These are phyloP conservation scores for Muntiacus muntjak DNA, from an alignment of 2,113 vertebrate genomes.

Conservation along the genomic window DNA sequence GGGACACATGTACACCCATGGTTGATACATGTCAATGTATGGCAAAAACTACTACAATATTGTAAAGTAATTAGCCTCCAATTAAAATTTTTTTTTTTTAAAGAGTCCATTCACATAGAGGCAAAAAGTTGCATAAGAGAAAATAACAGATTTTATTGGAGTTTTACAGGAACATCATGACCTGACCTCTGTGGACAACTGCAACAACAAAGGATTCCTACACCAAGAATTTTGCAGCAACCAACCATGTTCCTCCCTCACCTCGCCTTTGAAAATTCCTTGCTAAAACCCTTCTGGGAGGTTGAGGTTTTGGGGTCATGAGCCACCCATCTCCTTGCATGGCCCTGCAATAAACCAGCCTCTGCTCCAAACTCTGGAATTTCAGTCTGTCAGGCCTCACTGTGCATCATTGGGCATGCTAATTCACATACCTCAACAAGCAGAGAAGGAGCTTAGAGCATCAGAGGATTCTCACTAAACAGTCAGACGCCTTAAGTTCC, in stretches of 20 bases:
- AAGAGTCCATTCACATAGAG: background rate
- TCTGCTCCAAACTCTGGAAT: background rate
- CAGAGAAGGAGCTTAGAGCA: background rate
- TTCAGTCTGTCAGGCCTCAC: background rate
- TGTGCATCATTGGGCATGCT: rapidly evolving
- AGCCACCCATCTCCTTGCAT: background rate
- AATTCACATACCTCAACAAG: background rate
- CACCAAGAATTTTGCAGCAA: background rate
- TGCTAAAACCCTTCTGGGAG: background rate
- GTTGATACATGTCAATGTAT: background rate
- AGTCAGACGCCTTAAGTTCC: background rate
- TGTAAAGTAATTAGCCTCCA: background rate
- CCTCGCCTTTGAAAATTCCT: background rate
- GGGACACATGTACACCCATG: no score
- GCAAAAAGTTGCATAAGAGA: background rate
- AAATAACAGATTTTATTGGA: background rate
- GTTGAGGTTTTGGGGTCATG: background rate
- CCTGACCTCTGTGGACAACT: background rate
- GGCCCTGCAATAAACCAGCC: background rate
- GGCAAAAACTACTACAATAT: background rate
- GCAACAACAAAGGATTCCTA: background rate
- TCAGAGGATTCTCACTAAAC: background rate
- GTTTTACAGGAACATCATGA: background rate
- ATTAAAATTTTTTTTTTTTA: background rate
- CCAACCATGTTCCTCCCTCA: background rate